Conservation (phyloP, 2,113 vertebrate species). For the Xiphophorus couchianus region DNA sequence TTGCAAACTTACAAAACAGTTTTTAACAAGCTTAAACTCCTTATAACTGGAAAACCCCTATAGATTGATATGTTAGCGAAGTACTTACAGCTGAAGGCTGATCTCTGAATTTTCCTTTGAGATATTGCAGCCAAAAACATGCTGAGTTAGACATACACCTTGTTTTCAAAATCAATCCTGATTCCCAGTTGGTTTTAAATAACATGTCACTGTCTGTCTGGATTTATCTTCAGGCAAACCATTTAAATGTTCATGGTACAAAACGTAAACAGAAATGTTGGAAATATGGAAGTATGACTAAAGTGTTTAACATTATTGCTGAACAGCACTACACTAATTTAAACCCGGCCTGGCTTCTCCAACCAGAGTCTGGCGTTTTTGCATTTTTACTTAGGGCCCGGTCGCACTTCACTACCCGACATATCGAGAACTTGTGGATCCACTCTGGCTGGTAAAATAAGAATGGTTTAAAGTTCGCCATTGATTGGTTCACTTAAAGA, state of each 20-base stretch:
- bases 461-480: too few species aligned
- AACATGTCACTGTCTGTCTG: background rate
- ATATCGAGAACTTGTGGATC: too few species aligned
- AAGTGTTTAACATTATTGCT: too few species aligned
- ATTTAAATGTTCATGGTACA: constrained; percentile 6
- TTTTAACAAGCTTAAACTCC: background rate
- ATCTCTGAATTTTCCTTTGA: background rate
- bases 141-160: constrained; percentile 17
- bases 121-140: background rate
- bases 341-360: too few species aligned
- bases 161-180: constrained; percentile 8
- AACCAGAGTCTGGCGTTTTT: too few species aligned
- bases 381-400: too few species aligned
- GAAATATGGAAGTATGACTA: too few species aligned
- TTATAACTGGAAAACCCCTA: background rate
- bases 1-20: background rate
- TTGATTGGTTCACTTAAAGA: too few species aligned
- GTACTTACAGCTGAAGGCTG: background rate
- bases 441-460: too few species aligned
- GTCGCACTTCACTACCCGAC: too few species aligned
- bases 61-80: background rate
- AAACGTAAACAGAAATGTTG: background rate
- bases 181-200: constrained; percentile 16
- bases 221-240: constrained; percentile 5
- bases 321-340: too few species aligned